These are phyloP conservation scores for Montipora cactus DNA, from an alignment of 64 coral and sea anemone species.

Conservation along the genomic window DNA sequence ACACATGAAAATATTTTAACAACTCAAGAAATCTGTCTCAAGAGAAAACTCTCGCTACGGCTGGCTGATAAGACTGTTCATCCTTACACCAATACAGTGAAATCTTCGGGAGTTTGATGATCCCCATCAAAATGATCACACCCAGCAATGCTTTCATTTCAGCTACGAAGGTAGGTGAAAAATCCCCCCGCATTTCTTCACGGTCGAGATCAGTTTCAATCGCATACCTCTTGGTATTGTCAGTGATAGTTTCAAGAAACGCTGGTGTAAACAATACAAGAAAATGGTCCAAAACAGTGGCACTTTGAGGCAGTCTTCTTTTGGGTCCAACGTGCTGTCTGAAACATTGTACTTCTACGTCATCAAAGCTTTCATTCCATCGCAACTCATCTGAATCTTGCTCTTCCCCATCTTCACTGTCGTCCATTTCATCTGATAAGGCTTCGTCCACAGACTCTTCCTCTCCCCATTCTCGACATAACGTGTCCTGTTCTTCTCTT, in stretches of 20 bases:
- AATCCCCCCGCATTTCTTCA: conserved; percentile 32
- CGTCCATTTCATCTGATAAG: no score
- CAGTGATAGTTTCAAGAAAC: no score
- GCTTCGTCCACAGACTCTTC: no score
- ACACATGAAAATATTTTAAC: conserved; percentile 14
- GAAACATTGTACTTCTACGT: conserved; percentile 59
- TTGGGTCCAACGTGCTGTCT: conserved; percentile 47
- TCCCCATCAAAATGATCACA: conserved; percentile 66
- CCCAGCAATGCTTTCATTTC: conserved; percentile 69
- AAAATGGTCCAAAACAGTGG: no score
- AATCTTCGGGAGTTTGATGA: conserved; percentile 37
- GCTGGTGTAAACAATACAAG: no score
- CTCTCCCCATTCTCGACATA: no score
- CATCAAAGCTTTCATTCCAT: conserved; percentile 23
- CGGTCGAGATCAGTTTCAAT: conserved; percentile 39
- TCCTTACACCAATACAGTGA: conserved; percentile 43
- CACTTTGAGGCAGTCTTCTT: not conserved
- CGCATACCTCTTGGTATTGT: conserved; percentile 37
- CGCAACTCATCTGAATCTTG: not conserved
- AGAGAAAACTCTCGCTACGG: conserved; percentile 45
- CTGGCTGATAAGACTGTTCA: conserved; percentile 10
- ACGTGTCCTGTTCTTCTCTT: not conserved
- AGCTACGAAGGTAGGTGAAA: conserved; percentile 14
- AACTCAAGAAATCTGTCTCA: conserved; percentile 32
- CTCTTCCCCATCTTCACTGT: no score